Evolutionary conservation across 2,113 vertebrate genomes (phyloP).

Genomic region (Galeopterus variegatus): DNA sequence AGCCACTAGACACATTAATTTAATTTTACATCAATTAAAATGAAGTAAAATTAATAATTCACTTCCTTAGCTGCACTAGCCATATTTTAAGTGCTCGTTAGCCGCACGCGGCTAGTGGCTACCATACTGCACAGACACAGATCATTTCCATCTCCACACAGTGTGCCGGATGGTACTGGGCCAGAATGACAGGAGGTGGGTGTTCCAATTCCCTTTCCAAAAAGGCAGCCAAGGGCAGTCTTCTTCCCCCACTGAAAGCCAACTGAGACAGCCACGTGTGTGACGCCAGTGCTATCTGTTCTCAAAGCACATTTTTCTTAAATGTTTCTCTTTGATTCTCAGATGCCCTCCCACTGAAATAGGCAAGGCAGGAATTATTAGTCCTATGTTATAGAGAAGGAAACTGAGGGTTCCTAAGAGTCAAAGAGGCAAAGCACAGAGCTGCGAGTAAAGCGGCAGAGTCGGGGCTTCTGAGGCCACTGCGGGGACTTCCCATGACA

Average conservation of each 20-base stretch:
- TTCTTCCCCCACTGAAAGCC: neutral
- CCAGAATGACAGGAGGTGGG: neutral
- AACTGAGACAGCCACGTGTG: rapidly evolving
- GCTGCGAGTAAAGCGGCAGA: neutral
- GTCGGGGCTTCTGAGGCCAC: neutral
- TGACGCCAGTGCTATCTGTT: rapidly evolving
- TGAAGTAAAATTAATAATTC: neutral
- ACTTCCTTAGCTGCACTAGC: no score
- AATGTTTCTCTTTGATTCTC: neutral
- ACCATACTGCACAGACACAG: rapidly evolving
- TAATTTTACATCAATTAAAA: neutral
- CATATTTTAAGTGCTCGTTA: neutral
- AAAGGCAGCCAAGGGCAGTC: neutral
- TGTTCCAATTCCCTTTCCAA: neutral
- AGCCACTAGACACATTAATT: neutral
- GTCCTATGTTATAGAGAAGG: neutral
- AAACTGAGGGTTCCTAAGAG: neutral
- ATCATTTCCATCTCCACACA: rapidly evolving
- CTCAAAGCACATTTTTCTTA: neutral
- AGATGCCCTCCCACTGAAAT: neutral
- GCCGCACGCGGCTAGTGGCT: neutral
- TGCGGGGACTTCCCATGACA: no score
- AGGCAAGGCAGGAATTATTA: neutral
- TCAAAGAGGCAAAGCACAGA: neutral
- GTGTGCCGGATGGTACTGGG: rapidly evolving